Conservation (phyloP, 2,888 invertebrate species). For the Tenthredo distinguenda region DNA sequence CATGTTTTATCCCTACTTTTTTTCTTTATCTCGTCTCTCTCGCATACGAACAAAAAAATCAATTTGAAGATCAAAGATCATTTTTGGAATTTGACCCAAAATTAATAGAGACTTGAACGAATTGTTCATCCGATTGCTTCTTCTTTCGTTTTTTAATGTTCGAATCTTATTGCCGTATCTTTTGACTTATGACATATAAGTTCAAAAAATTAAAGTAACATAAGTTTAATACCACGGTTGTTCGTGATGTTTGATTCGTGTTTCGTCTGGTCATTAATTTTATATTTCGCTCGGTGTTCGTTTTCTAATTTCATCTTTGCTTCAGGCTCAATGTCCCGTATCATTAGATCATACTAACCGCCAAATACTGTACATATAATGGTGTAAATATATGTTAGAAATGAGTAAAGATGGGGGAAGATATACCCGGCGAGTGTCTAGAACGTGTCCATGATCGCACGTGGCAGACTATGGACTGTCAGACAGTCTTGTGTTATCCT, state of each 20-base stretch:
- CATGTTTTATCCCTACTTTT: too few species aligned
- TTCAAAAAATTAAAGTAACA: neutral
- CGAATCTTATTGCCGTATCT: neutral
- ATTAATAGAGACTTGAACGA: neutral
- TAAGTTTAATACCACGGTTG: neutral
- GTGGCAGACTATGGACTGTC: neutral
- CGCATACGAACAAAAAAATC: too few species aligned
- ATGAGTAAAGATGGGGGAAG: neutral
- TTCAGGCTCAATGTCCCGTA: neutral
- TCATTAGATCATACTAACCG: slow-evolving; percentile 2
- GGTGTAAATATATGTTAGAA: neutral
- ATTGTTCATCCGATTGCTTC: neutral
- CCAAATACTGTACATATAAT: neutral
- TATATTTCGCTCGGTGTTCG: neutral
- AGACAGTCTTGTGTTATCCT: neutral
- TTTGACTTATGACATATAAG: neutral
- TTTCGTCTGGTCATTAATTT: neutral
- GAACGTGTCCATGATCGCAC: neutral
- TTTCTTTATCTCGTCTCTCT: too few species aligned
- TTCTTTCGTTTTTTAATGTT: neutral
- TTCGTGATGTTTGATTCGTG: slow-evolving; percentile 2
- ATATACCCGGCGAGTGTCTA: neutral
- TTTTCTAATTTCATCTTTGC: neutral
- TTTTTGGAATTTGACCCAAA: neutral
- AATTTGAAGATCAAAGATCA: neutral